phyloP scores from a whole-genome alignment of 2,888 invertebrate species.

The Trachelus iudaicus region DNA sequence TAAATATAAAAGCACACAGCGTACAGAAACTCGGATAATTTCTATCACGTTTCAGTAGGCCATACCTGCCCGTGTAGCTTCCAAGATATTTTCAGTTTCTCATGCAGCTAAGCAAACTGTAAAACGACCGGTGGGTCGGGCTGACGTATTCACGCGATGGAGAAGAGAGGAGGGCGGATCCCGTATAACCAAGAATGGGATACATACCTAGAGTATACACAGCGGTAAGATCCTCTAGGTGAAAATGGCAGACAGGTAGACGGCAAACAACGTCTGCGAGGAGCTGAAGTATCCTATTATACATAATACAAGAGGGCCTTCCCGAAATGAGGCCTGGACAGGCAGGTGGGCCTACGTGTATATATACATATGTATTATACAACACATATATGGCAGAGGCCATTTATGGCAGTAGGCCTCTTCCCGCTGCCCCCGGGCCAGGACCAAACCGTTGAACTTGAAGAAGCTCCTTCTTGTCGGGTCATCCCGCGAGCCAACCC shows the following conservation, averaged over 20 bases:
- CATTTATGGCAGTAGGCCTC: conserved; percentile 3
- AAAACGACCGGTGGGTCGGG: conserved; percentile 26
- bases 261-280: conserved; percentile 47
- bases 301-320: conserved; percentile 43
- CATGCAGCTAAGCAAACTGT: conserved; percentile 27
- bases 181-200: not conserved
- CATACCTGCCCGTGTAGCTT: conserved; percentile 17
- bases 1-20: too few species aligned
- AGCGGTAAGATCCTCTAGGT: not conserved
- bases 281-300: conserved; percentile 47
- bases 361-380: not conserved
- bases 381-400: not conserved
- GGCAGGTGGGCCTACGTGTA: not conserved
- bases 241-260: conserved; percentile 45
- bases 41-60: conserved; percentile 34
- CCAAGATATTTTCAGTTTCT: not conserved
- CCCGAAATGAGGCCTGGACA: conserved; percentile 32
- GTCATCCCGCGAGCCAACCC: not conserved
- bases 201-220: not conserved
- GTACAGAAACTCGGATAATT: not conserved
- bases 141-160: conserved; percentile 30
- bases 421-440: conserved; percentile 1
- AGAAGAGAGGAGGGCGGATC: conserved; percentile 15
- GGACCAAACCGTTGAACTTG: conserved; percentile 4
- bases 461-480: not conserved